Evolutionary conservation across 2,113 vertebrate genomes (phyloP).

Genomic region (Urocynchramus pylzowi): DNA sequence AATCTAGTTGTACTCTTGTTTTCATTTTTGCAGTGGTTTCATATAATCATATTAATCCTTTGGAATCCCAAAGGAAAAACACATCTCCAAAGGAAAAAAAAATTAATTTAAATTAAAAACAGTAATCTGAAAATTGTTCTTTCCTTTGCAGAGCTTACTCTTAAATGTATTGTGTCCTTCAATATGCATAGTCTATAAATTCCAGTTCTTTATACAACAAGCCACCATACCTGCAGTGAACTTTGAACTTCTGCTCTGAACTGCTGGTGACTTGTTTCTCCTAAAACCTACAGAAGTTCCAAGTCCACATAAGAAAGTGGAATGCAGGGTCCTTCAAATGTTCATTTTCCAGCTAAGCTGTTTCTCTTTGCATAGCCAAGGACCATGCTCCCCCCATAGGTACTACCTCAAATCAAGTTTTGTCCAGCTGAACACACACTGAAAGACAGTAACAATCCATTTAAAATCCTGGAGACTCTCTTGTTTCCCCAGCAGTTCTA

Average conservation of each 20-base stretch:
- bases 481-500: not conserved
- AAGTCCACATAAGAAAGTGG: not conserved
- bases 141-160: not conserved
- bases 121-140: not conserved
- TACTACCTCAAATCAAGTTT: not conserved
- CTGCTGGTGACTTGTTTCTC: not conserved
- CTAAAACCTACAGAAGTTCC: not conserved
- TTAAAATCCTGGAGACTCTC: not conserved
- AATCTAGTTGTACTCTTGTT: not conserved
- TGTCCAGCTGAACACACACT: not conserved
- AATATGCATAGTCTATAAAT: not conserved
- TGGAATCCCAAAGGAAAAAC: not conserved
- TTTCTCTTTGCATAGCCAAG: not conserved
- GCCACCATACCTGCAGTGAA: not conserved
- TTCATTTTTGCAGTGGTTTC: not conserved
- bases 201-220: not conserved
- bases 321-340: not conserved
- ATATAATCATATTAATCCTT: not conserved
- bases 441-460: not conserved
- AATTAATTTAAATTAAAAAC: not conserved
- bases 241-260: not conserved
- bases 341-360: not conserved
- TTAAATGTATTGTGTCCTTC: not conserved
- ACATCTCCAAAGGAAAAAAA: not conserved
- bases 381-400: rapidly evolving